These are phyloP conservation scores for Tauraco erythrolophus DNA, from an alignment of 2,113 vertebrate species.

Conservation along the genomic window DNA sequence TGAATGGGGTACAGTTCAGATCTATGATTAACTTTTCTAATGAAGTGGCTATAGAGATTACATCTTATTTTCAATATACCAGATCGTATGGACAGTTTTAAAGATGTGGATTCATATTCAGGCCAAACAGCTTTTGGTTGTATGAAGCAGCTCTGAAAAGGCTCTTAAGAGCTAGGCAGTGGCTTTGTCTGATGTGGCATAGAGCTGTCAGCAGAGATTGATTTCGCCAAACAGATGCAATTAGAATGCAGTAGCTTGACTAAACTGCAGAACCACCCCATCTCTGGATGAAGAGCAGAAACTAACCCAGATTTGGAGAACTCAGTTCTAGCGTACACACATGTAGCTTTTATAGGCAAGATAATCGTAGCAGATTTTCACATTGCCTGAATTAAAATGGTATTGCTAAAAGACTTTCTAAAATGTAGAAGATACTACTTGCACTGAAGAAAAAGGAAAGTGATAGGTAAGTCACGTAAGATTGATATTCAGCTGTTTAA, in stretches of 20 bases:
- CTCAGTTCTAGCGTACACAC: accelerated
- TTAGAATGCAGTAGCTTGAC: neutral
- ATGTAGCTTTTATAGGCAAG: neutral
- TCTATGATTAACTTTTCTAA: neutral
- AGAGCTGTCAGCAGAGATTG: neutral
- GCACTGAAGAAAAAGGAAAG: neutral
- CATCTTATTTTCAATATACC: neutral
- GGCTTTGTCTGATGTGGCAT: neutral
- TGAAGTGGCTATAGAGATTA: neutral
- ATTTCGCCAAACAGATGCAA: neutral
- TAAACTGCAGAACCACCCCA: neutral
- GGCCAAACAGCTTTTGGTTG: neutral
- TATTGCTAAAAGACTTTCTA: neutral
- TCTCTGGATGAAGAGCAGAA: neutral
- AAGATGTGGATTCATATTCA: neutral
- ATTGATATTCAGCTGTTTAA: neutral
- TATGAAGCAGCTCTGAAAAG: neutral
- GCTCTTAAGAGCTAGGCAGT: neutral
- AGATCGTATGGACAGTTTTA: neutral
- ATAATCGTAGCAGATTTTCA: neutral
- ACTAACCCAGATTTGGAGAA: neutral
- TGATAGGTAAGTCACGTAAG: neutral
- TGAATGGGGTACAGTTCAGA: neutral
- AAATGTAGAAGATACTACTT: neutral
- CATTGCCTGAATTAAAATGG: neutral